A percentile compares a stretch with the other conserved stretches of the same genome.
Conservation (phyloP, 2,113 vertebrate species). For the Meriones unguiculatus region DNA sequence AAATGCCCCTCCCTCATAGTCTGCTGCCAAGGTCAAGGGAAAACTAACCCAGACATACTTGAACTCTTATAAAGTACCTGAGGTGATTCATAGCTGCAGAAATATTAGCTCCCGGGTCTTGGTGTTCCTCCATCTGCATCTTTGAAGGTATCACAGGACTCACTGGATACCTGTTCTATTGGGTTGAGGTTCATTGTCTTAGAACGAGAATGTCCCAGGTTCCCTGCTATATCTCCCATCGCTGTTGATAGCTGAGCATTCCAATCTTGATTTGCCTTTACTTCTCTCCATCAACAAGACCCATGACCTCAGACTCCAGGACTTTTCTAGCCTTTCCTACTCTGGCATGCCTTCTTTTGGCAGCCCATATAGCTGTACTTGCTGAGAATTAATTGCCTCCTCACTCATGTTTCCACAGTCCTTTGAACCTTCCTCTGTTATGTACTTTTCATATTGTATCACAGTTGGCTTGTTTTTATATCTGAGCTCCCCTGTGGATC, state of each 20-base stretch:
- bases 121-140: background rate
- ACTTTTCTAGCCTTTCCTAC: background rate
- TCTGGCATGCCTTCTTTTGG: background rate
- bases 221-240: background rate
- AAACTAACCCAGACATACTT: background rate
- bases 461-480: slow-evolving; percentile 54
- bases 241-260: too few relatives aligned
- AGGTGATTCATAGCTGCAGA: background rate
- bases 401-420: background rate
- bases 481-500: slow-evolving; percentile 46
- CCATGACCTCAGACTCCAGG: background rate
- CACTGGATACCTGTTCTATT: background rate
- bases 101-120: background rate
- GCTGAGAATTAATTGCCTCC: slow-evolving; percentile 1
- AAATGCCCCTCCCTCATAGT: background rate
- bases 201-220: background rate
- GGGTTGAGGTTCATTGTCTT: background rate
- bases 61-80: background rate
- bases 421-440: slow-evolving; percentile 11
- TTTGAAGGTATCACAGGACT: background rate
- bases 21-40: background rate
- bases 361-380: background rate
- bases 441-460: slow-evolving; percentile 38
- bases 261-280: background rate
- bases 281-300: background rate